phyloP scores from a whole-genome alignment of 2,888 invertebrate genomes.

The Synergus laeviventris region DNA sequence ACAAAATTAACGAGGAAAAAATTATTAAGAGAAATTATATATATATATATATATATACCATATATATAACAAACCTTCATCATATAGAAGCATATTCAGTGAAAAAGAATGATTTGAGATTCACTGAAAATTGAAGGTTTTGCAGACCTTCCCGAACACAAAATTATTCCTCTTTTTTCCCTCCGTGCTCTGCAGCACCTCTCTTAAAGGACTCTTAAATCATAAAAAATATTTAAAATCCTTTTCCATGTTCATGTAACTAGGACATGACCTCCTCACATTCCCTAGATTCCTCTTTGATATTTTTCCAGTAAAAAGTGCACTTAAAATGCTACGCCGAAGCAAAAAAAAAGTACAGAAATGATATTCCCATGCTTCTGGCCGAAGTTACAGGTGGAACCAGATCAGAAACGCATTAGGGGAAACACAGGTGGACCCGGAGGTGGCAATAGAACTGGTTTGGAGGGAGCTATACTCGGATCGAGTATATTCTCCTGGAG shows the following conservation, averaged over 20 bases:
- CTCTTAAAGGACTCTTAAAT: conserved; percentile 10
- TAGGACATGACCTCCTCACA: conserved; percentile 35
- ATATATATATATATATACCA: too few relatives aligned
- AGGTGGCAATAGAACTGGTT: conserved; percentile 56
- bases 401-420: conserved; percentile 44
- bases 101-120: too few relatives aligned
- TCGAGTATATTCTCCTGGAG: conserved; percentile 51
- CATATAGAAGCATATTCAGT: too few relatives aligned
- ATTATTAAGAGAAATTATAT: too few relatives aligned
- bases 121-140: too few relatives aligned
- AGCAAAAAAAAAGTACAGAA: not conserved
- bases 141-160: too few relatives aligned
- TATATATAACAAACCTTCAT: too few relatives aligned
- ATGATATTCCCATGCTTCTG: conserved; percentile 26
- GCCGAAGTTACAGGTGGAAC: conserved; percentile 48
- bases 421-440: conserved; percentile 56
- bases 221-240: conserved; percentile 24
- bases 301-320: not conserved
- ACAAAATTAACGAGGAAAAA: too few relatives aligned
- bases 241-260: conserved; percentile 27
- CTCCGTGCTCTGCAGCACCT: not conserved
- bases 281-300: conserved; percentile 2
- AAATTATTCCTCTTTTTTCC: not conserved
- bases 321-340: conserved; percentile 3
- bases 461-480: conserved; percentile 46